Evolutionary conservation across 2,888 invertebrate species (phyloP).

Genomic region (Apodemia hepburni): DNA sequence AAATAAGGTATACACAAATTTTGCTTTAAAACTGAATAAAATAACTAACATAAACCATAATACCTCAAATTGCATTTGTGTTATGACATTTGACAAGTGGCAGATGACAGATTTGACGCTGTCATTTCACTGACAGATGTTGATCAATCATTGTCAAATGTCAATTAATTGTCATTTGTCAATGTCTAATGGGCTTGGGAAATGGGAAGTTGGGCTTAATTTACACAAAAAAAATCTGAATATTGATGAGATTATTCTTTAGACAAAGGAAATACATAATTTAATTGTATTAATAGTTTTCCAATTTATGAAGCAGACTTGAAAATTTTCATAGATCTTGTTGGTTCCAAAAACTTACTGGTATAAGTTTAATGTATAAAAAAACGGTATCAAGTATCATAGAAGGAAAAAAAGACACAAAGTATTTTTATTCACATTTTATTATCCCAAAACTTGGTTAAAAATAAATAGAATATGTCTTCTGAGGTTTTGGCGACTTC

Average conservation of each 20-base stretch:
- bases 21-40: too few relatives aligned
- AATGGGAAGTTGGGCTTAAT: neutral
- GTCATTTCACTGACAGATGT: too few relatives aligned
- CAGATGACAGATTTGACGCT: too few relatives aligned
- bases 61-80: too few relatives aligned
- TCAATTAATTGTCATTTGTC: neutral
- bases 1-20: too few relatives aligned
- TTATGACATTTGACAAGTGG: too few relatives aligned
- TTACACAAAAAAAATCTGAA: neutral
- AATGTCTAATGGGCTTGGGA: neutral
- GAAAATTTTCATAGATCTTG: neutral
- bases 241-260: neutral
- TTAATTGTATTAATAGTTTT: neutral
- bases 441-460: neutral
- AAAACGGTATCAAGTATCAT: neutral
- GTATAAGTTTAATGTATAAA: neutral
- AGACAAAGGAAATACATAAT: neutral
- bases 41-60: too few relatives aligned
- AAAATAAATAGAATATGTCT: constrained; percentile 43
- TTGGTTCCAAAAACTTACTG: neutral
- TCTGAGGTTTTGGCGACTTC: constrained; percentile 51
- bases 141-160: too few relatives aligned
- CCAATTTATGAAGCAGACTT: neutral
- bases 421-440: neutral
- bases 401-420: neutral